Conservation (phyloP, 1,140 invertebrate genomes). For the Aphelinus certus region DNA sequence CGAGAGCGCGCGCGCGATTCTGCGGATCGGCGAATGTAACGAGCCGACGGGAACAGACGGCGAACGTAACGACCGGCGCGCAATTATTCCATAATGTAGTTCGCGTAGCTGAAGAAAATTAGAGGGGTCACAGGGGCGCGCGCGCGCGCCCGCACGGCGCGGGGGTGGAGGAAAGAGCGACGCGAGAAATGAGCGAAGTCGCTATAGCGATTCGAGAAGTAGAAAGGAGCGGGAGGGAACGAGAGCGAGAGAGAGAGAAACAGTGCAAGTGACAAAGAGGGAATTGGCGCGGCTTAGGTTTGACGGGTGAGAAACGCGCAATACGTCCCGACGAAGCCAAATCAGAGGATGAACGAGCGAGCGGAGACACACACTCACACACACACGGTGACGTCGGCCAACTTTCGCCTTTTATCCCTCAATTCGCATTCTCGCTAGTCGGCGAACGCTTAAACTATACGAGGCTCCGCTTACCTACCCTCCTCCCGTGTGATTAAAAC, state of each 20-base stretch:
- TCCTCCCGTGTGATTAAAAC: slow-evolving; percentile 62
- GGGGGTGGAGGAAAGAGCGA: neutral
- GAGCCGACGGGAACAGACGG: slow-evolving; percentile 52
- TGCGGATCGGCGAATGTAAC: slow-evolving; percentile 38
- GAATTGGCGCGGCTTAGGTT: too few relatives aligned
- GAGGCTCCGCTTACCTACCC: slow-evolving; percentile 51
- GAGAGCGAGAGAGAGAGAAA: neutral
- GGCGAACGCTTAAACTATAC: slow-evolving; percentile 60
- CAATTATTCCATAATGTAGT: slow-evolving; percentile 62
- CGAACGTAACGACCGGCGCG: slow-evolving; percentile 53
- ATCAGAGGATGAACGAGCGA: neutral
- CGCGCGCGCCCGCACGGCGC: neutral
- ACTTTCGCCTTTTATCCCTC: slow-evolving; percentile 62
- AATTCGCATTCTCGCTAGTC: slow-evolving; percentile 59
- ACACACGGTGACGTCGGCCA: slow-evolving; percentile 31
- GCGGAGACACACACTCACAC: too few relatives aligned
- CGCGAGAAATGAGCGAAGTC: neutral
- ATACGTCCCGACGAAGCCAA: neutral
- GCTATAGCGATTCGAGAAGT: neutral
- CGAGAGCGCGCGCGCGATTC: slow-evolving; percentile 11
- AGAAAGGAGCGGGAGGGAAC: neutral
- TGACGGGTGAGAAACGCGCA: slow-evolving; percentile 36
- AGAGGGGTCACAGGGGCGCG: slow-evolving; percentile 45
- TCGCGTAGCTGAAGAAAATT: slow-evolving; percentile 59
- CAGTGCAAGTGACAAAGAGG: neutral